Percentiles rank a stretch among this genome's conserved stretches.
Evolutionary conservation across 2,888 invertebrate genomes (phyloP).

Genomic region (Opisthograptis luteolata): DNA sequence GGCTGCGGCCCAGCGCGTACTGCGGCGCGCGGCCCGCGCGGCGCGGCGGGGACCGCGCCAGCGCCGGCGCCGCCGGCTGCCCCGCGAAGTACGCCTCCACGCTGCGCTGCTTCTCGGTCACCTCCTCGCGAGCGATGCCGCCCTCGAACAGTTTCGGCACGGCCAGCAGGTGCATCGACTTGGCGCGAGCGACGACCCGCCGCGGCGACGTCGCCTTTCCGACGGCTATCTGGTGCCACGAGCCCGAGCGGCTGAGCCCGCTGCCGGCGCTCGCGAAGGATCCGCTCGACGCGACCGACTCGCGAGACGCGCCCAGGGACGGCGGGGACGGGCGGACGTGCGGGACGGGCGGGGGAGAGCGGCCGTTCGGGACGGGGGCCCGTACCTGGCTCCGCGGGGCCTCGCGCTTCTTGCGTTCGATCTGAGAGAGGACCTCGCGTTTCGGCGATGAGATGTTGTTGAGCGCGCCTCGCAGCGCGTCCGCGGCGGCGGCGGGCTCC

Average conservation of each 20-base stretch:
- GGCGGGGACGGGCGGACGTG: slow-evolving; percentile 49
- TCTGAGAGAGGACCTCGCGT: slow-evolving; percentile 58
- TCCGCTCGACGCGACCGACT: slow-evolving; percentile 64
- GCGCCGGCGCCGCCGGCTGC: slow-evolving; percentile 37
- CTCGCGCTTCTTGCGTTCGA: slow-evolving; percentile 57
- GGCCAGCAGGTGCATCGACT: slow-evolving; percentile 89
- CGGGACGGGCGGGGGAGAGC: slow-evolving; percentile 60
- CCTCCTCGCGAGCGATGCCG: slow-evolving; percentile 87
- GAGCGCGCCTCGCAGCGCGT: slow-evolving; percentile 81
- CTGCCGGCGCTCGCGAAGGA: slow-evolving; percentile 59
- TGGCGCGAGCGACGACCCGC: slow-evolving; percentile 83
- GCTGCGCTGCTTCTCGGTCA: slow-evolving; percentile 88
- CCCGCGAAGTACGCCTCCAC: slow-evolving; percentile 89
- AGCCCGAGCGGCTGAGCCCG: slow-evolving; percentile 86
- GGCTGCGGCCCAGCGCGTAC: slow-evolving; percentile 88
- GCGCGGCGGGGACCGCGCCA: slow-evolving; percentile 56
- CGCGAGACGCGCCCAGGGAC: slow-evolving; percentile 63
- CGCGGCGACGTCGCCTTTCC: slow-evolving; percentile 72
- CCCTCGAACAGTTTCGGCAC: slow-evolving; percentile 93
- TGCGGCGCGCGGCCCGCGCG: slow-evolving; percentile 59
- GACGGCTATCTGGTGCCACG: slow-evolving; percentile 89
- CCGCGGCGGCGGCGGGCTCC: slow-evolving; percentile 70
- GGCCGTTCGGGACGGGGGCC: slow-evolving; percentile 57
- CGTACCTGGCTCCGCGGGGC: slow-evolving; percentile 61
- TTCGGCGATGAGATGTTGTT: slow-evolving; percentile 75